Evolutionary conservation across 2,113 vertebrate species (phyloP).

Genomic region (Ondatra zibethicus): DNA sequence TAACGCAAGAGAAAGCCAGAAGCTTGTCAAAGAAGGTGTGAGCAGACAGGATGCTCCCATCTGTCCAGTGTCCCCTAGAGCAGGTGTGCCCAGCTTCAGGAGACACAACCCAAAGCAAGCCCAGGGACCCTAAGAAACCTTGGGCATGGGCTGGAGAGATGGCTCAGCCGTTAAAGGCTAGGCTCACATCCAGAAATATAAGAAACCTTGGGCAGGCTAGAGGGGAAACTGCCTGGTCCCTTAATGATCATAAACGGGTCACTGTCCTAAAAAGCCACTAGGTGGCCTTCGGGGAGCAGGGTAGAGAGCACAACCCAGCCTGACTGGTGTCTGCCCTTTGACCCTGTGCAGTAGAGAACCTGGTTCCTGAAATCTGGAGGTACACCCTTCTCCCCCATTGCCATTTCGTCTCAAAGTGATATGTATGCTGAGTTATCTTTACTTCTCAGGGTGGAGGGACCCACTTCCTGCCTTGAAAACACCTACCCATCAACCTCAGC

Average conservation of each 20-base stretch:
- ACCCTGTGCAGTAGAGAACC: background rate
- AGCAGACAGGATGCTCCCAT: no score
- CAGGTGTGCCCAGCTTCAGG: background rate
- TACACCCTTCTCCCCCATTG: no score
- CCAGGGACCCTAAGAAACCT: background rate
- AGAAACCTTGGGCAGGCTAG: background rate
- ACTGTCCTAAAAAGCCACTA: background rate
- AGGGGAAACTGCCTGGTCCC: no score
- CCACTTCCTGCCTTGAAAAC: background rate
- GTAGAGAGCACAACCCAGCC: no score
- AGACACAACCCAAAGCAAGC: rapidly evolving
- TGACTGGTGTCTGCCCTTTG: background rate
- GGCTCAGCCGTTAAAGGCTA: no score
- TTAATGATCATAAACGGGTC: background rate
- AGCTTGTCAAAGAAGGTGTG: background rate
- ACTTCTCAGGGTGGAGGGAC: background rate
- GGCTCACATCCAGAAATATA: no score
- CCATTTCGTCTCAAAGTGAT: background rate
- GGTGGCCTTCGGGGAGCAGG: background rate
- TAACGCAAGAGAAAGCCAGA: background rate
- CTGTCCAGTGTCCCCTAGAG: background rate
- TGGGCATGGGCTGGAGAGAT: background rate
- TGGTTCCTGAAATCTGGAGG: background rate
- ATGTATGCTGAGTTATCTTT: background rate
- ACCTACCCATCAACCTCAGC: background rate